Base-by-base conservation (phyloP, 2,888 invertebrate species). In the Caradrina kadenii region DNA sequence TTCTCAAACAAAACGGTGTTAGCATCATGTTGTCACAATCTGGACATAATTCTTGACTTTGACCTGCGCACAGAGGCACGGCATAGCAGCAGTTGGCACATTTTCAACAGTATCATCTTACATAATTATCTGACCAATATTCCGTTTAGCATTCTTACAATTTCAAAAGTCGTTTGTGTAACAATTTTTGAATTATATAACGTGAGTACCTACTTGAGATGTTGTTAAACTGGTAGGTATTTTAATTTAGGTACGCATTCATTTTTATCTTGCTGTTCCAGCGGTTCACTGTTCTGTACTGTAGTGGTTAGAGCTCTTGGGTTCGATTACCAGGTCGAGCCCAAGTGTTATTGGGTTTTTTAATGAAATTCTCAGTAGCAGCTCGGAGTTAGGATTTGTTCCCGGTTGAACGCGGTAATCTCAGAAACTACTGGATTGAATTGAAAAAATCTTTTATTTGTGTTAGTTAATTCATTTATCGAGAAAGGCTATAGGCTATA, bases 101-200 rank as follows among this genome's bases (percentile, higher is more conserved):
- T 75, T 61, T 77, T 4, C 21, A 53, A 76, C 63, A 73, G 58
- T 66, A 58, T 49, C 68, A 59, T 45, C 64, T 77, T 77, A 79
- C 77, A 45, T 63, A 74, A 77, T 11, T 3, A 63, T 64, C 62
- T 68, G 64, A 55, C 59, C 76, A 77, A 77, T 68, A 68, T 55
- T 60, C 50, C 7, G 52, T n/a, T 79, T 62, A 68, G 67, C 61
- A 56, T n/a, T n/a, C n/a, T n/a, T 77, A 71, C 66, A 54, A 48
- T 77, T 79, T 50, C 74, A 62, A 77, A 77, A 79, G 45, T 21
- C n/a, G 45, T 67, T 64, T 79, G 55, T 60, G 79, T 69, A 79
- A 69, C 49, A 26, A 58, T 73, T 79, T 60, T 39, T 26, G 55
- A 21, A 53, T 79, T 79, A 79, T 79, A 79, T 77, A 77, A 77